Evolutionary conservation across 1,140 invertebrate genomes (phyloP), one percentile per base, ranked within the genome.

Genomic region (Harlomillsia oculata): DNA sequence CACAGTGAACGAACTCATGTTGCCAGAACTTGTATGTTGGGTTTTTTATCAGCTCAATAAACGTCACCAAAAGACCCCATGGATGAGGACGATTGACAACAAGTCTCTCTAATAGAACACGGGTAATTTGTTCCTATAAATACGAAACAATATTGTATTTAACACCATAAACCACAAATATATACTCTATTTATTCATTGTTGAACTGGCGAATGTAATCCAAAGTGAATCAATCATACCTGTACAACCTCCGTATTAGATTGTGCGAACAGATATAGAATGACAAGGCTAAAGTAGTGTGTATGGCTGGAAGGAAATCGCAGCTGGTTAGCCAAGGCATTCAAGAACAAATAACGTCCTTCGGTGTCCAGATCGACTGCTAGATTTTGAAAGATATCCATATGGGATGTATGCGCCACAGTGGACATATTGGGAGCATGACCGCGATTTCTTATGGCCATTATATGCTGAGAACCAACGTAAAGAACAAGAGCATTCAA

Each of bases 321-420:
- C 63, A 99, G 74, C 69, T 99, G 96, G 76, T 99, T 99, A 23
- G 92, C 92, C 63, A 99, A 93, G 1, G 95, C 92, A 73, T 99
- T 99, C 65, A 99, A 77, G 72, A 99, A 97, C 63, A 99, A 75
- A 71, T 98, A 99, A 0, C 84, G 76, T 72, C 94, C 95, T 75
- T 99, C 95, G 13, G 90, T 97, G 71, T 99, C 95, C 29, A 99
- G 79, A 73, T 96, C 91, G 3, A 97, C 93, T 14, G 91, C 90
- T 58, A 99, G 78, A 76, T 97, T 97, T 73, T 99, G 94, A 78
- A 99, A 99, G 56, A 99, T 98, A 69, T 99, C 96, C 93, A 98
- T 98, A 69, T 97, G 94, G 1, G 94, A 85, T 20, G 92, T 94
- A 68, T 98, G 93, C 5, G 88, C 89, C 56, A 99, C 97, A 1